Evolutionary conservation across 2,113 vertebrate genomes (phyloP), one percentile per base, ranked within the genome.

Genomic region (Seriola dumerili): DNA sequence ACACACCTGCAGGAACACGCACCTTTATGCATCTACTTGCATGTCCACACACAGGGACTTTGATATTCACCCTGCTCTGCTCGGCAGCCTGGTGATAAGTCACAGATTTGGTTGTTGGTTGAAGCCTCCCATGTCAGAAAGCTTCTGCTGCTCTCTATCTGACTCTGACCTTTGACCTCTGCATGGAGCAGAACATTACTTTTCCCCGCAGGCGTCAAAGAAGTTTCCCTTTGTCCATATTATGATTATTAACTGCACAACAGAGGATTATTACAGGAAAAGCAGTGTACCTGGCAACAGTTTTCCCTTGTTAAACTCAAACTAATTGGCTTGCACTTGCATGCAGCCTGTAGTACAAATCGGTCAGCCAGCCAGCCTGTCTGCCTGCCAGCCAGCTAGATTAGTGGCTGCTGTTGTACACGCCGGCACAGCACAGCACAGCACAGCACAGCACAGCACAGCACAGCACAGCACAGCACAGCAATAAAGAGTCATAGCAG

Each of bases 351-450:
- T 65, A 78, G 90, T 77, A 75, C 76, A 77, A 81, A 86, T 66
- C 23, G 72, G 87, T 80, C 88, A 75, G 83, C 80, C 81, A 74
- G 85, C 83, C 72, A 42, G 84, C 82, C 91, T 84, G 89, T 87
- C 85, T 66, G 86, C 86, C 92, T 90, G 91, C 85, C 90, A 85
- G 85, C 80, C 81, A 54, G 88, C 77, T 74, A 89, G 90, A 91
- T 94, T 87, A 93, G 90, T 89, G 86, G 85, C 84, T 91, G 90
- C 80, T 88, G 86, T 89, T 88, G 86, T 86, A 89, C 91, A 88
- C 71, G 80, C 70, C 69, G 72, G 62, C 80, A 61, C 73, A 81
- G 82, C 79, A 61, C 73, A 84, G 25, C 80, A 61, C 73, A 83
- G 62, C 80, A 61, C 73, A 83, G 62, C 80, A 61, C 73, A 83